Evolutionary conservation across 2,797 vertebrate species (phyloP).

Genomic region (Chelon labrosus): DNA sequence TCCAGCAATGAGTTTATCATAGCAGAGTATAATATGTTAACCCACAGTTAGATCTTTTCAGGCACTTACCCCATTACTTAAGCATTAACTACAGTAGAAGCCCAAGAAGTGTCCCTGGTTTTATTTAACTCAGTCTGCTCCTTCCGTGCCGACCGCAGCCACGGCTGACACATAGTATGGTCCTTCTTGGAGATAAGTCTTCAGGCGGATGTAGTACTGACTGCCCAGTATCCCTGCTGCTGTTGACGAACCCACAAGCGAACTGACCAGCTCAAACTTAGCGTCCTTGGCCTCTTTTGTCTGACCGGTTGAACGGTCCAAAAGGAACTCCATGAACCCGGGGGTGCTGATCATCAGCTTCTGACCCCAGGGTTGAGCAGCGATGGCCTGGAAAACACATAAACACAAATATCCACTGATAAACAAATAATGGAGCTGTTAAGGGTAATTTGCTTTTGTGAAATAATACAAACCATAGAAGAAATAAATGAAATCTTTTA

Average conservation of each 20-base stretch:
- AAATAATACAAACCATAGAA: neutral
- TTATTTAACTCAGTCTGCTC: constrained; percentile 86
- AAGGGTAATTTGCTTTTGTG: neutral
- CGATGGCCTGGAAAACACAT: constrained; percentile 87
- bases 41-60: neutral
- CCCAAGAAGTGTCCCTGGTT: neutral
- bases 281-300: constrained; percentile 95
- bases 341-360: constrained; percentile 92
- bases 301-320: constrained; percentile 92
- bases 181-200: constrained; percentile 91
- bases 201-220: constrained; percentile 91
- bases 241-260: constrained; percentile 89
- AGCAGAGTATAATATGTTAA: constrained; percentile 18
- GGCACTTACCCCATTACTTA: constrained; percentile 33
- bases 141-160: constrained; percentile 90
- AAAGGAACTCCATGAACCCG: constrained; percentile 94
- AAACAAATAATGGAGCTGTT: neutral
- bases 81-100: constrained; percentile 41
- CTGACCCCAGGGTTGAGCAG: constrained; percentile 94
- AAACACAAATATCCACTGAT: constrained; percentile 8
- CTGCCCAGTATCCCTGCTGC: constrained; percentile 90
- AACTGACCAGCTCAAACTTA: constrained; percentile 94
- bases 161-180: constrained; percentile 92
- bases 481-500: neutral
- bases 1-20: neutral